A percentile compares a stretch with the other conserved stretches of the same genome.
phyloP scores from a whole-genome alignment of 2,888 invertebrate genomes.

The Acronicta alni region DNA sequence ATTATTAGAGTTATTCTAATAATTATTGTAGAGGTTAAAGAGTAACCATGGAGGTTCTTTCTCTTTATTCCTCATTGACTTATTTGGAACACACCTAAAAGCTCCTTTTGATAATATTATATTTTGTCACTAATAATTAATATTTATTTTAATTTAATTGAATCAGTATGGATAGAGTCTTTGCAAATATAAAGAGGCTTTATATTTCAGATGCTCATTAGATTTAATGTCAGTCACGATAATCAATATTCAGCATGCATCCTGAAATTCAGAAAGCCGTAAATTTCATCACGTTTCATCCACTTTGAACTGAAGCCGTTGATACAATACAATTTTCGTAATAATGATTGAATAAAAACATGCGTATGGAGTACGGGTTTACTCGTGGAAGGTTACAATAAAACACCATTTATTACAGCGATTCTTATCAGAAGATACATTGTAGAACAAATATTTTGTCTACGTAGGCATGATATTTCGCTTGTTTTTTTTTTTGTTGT shows the following conservation, averaged over 20 bases:
- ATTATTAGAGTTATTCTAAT: too few species aligned
- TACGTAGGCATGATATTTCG: not conserved
- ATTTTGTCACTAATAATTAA: too few species aligned
- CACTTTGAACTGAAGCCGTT: slow-evolving; percentile 4
- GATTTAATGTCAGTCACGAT: slow-evolving; percentile 7
- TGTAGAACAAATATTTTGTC: not conserved
- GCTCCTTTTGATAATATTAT: too few species aligned
- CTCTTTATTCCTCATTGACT: too few species aligned
- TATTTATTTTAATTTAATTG: too few species aligned
- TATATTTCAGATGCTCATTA: slow-evolving; percentile 2
- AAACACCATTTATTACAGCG: not conserved
- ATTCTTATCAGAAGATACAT: not conserved
- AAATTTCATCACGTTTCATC: slow-evolving; percentile 19
- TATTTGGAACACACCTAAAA: too few species aligned
- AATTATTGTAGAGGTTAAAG: too few species aligned
- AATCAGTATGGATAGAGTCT: too few species aligned
- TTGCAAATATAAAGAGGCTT: too few species aligned
- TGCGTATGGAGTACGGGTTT: not conserved
- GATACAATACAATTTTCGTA: slow-evolving; percentile 24
- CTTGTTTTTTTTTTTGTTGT: not conserved
- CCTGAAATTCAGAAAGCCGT: slow-evolving; percentile 10
- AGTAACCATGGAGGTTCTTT: too few species aligned
- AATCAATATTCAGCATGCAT: slow-evolving; percentile 17
- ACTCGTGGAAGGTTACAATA: not conserved
- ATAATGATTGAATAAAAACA: slow-evolving; percentile 19